Evolutionary conservation across 2,797 vertebrate genomes (phyloP), one percentile per base, ranked within the genome.

Genomic region (Argentina silus): DNA sequence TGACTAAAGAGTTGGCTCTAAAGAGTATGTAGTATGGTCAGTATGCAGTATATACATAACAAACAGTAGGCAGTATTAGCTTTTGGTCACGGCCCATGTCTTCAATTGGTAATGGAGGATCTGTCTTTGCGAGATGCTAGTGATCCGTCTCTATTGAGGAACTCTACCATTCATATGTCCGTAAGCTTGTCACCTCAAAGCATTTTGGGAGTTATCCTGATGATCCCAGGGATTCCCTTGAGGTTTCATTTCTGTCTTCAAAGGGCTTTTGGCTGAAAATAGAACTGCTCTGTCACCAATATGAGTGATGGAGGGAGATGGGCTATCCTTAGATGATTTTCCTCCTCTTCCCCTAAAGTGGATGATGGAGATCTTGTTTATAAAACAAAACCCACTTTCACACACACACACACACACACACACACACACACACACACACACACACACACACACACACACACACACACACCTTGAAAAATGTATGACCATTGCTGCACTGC

Each of bases 351-450:
- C 27, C 27, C n/a, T 83, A 51, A 74, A 83, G 63, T 63, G 55
- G 17, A 62, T 71, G 78, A 84, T 70, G 72, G 79, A 72, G 76
- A 83, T 69, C 72, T 74, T 79, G 76, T 88, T 85, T 80, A 77
- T 71, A 70, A 36, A 36, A 36, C 65, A 81, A 77, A 73, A 77
- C 59, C 50, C 69, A 68, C 77, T 69, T 61, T 47, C 44, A n/a
- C 7, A 84, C 27, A 67, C 63, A 67, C 12, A 48, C 63, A 45
- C 42, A 45, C 50, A 53, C 70, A 50, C 61, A 42, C 48, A 51
- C 27, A 4, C 15, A 53, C 23, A 55, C 23, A 56, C 63, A 57
- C 27, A 56, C 67, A 82, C 75, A 77, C 53, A 69, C 50, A 80
- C 62, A 63, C 74, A 65, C 43, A 15, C 7, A 45, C 63, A 21